Evolutionary conservation across 2,888 invertebrate genomes (phyloP).

Genomic region (Anodontia alba): DNA sequence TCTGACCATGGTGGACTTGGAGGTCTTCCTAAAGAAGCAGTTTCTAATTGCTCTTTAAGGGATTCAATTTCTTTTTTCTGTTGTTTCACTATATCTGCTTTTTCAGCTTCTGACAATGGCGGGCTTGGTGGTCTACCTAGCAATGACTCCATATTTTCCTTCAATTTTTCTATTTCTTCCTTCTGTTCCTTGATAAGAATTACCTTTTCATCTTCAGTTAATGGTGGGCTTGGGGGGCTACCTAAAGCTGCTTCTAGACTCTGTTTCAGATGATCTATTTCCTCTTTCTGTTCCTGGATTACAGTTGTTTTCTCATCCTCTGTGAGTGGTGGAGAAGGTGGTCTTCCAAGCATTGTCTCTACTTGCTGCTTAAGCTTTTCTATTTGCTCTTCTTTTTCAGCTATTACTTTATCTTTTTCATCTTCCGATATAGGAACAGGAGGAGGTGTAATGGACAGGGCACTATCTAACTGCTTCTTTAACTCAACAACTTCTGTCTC

Average conservation of each 20-base stretch:
- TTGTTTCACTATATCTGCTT: conserved; percentile 48
- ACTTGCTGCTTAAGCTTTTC: conserved; percentile 54
- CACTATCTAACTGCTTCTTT: conserved; percentile 50
- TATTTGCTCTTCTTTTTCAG: conserved; percentile 42
- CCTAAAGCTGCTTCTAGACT: conserved; percentile 41
- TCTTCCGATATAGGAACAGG: conserved; percentile 43
- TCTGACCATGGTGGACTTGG: conserved; percentile 24
- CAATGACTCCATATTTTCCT: conserved; percentile 5
- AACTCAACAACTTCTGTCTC: conserved; percentile 46
- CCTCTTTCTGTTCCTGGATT: conserved; percentile 56
- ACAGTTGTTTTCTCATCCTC: conserved; percentile 54
- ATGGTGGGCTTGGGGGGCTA: conserved; percentile 31
- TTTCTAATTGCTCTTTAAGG: conserved; percentile 56
- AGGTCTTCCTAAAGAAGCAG: conserved; percentile 27
- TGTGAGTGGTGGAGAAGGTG: conserved; percentile 45
- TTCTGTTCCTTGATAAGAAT: not conserved
- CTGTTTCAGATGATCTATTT: conserved; percentile 52
- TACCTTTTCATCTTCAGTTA: conserved; percentile 35
- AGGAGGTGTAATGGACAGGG: conserved; percentile 52
- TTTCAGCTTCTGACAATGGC: not conserved
- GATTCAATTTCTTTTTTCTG: conserved; percentile 56
- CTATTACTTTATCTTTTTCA: conserved; percentile 46
- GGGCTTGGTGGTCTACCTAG: not conserved
- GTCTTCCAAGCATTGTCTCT: conserved; percentile 48
- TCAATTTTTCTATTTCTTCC: not conserved